A percentile compares a stretch with the other conserved stretches of the same genome.
phyloP scores from a whole-genome alignment of 2,797 vertebrate genomes.

The Diglossa cyanea region DNA sequence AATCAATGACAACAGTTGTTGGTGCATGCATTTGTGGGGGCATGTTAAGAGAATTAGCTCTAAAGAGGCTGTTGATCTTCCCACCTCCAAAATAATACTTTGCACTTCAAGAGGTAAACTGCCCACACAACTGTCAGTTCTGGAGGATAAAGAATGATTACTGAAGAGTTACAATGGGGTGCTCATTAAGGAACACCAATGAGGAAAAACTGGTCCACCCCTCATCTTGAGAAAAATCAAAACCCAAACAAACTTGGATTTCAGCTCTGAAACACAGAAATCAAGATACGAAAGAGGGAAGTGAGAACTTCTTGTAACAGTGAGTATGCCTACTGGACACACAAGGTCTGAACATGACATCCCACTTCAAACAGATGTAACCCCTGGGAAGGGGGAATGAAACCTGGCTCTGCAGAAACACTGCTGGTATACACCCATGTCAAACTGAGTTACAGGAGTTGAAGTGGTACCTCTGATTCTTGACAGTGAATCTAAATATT shows the following conservation, averaged over 20 bases:
- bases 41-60: constrained; percentile 22
- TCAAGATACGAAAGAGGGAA: not conserved
- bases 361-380: not conserved
- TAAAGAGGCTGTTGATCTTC: constrained; percentile 37
- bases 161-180: not conserved
- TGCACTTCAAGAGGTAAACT: constrained; percentile 48
- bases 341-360: not conserved
- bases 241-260: not conserved
- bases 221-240: not conserved
- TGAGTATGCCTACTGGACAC: not conserved
- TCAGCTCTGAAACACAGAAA: not conserved
- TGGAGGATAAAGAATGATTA: not conserved
- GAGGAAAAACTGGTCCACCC: not conserved
- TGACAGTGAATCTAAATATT: not conserved
- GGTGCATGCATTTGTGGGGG: constrained; percentile 13
- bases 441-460: not conserved
- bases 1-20: constrained; percentile 21
- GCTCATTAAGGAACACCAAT: not conserved
- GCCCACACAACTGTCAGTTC: constrained; percentile 25
- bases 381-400: not conserved
- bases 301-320: not conserved
- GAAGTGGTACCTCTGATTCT: not conserved
- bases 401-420: not conserved
- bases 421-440: not conserved
- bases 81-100: constrained; percentile 54